Evolutionary conservation across 2,113 vertebrate genomes (phyloP).

Genomic region (Beaufortia kweichowensis): DNA sequence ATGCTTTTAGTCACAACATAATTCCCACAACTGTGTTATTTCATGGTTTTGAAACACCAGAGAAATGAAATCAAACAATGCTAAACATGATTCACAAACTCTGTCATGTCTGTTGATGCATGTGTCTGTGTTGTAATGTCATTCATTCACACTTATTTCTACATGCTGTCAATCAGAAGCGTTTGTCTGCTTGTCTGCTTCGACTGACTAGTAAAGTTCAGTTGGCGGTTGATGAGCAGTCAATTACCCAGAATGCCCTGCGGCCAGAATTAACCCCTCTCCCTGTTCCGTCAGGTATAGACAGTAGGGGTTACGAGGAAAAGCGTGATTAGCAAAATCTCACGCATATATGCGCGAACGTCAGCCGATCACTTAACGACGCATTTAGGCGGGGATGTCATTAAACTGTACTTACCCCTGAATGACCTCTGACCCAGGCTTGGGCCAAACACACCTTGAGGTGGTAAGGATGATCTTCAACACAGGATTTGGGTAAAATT

Average conservation of each 20-base stretch:
- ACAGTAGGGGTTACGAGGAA: conserved; percentile 68
- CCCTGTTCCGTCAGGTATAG: conserved; percentile 77
- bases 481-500: conserved; percentile 71
- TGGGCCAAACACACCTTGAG: conserved; percentile 66
- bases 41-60: background rate
- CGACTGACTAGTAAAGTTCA: conserved; percentile 65
- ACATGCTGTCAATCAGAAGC: conserved; percentile 30
- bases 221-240: conserved; percentile 71
- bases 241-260: conserved; percentile 68
- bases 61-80: background rate
- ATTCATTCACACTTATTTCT: conserved; percentile 2
- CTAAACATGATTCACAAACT: background rate
- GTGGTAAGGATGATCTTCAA: conserved; percentile 32
- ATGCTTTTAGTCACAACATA: too few relatives aligned
- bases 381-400: conserved; percentile 62
- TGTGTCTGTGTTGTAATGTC: conserved; percentile 10
- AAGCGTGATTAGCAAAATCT: conserved; percentile 64
- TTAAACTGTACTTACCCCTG: conserved; percentile 66
- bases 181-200: conserved; percentile 53
- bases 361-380: background rate
- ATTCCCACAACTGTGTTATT: too few relatives aligned
- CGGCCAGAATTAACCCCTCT: conserved; percentile 76
- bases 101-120: background rate
- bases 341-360: conserved; percentile 39
- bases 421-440: conserved; percentile 69